Base-by-base conservation (phyloP, 2,113 vertebrate species). In the Echinops telfairi region DNA sequence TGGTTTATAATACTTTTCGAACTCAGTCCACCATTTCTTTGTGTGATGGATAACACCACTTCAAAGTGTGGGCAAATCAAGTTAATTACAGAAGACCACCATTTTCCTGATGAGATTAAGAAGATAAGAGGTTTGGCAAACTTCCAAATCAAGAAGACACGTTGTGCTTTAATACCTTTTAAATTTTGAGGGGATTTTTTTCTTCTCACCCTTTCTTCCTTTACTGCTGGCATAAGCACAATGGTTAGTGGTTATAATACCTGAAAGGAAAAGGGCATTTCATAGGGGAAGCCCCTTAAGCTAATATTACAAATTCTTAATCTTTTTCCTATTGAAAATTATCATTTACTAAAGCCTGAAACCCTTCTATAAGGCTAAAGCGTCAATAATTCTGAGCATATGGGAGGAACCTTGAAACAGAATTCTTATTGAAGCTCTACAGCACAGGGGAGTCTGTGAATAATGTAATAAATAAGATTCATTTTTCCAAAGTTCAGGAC, bases 71-170 rank as follows among this genome's bases (percentile, higher is more conserved):
- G 25, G 53, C 40, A 86, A 90, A 92, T 66, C 31, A 79, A 62
- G 27, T 53, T 79, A 73, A 73, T 88, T 73, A 68, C n/a, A 83
- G 40, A 33, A 79, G 80, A 87, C 86, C 23, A 58, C 86, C n/a
- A 22, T 80, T 94, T 92, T 94, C 83, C 77, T 78, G 36, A 90
- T 57, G 94, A 92, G 90, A 75, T 89, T 70, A 89, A 84, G 70
- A 87, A 62, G 23, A 66, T 62, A 5, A 11, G 15, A 6, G 57
- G 19, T 82, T 95, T 94, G 40, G 81, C 88, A 88, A 90, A 66
- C 58, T 85, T 96, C 68, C 70, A 88, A 79, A 33, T 64, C 53
- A 71, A 33, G 76, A 93, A 88, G 79, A 86, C 60, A 23, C 31
- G 86, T 79, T 82, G n/a, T 76, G 75, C 27, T 85, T 78, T 33